Conservation (phyloP, 2,888 invertebrate genomes). For the Sarcophaga variegata region DNA sequence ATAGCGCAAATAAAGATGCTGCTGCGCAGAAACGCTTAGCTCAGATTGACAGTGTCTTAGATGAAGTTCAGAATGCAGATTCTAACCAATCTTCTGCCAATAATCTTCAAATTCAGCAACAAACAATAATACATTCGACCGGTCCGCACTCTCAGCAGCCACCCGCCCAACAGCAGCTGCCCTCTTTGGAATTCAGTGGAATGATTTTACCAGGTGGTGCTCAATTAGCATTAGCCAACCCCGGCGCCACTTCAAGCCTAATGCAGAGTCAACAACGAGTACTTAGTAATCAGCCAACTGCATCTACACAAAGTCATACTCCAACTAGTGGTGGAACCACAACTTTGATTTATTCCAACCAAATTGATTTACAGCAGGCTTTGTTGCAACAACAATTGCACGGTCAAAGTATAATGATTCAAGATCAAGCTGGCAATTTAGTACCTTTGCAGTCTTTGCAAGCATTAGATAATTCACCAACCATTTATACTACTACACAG, state of each 20-base stretch:
- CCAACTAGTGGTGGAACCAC: slow-evolving; percentile 71
- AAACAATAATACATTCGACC: slow-evolving; percentile 59
- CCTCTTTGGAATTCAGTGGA: slow-evolving; percentile 79
- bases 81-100: slow-evolving; percentile 65
- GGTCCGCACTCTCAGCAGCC: slow-evolving; percentile 68
- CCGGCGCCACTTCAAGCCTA: slow-evolving; percentile 76
- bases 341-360: slow-evolving; percentile 80
- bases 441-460: slow-evolving; percentile 77
- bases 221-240: slow-evolving; percentile 79
- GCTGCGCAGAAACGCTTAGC: slow-evolving; percentile 77
- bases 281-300: slow-evolving; percentile 55
- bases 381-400: slow-evolving; percentile 79
- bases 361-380: slow-evolving; percentile 80
- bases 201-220: slow-evolving; percentile 80
- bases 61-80: slow-evolving; percentile 78
- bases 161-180: slow-evolving; percentile 72
- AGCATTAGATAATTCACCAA: slow-evolving; percentile 77
- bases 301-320: slow-evolving; percentile 70
- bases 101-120: slow-evolving; percentile 69
- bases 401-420: slow-evolving; percentile 80
- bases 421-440: slow-evolving; percentile 79
- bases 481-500: slow-evolving; percentile 76
- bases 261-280: slow-evolving; percentile 67
- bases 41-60: slow-evolving; percentile 78
- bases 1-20: slow-evolving; percentile 67